These are phyloP conservation scores for Tipula lateralis DNA, from an alignment of 2,888 invertebrate genomes.

Conservation along the genomic window DNA sequence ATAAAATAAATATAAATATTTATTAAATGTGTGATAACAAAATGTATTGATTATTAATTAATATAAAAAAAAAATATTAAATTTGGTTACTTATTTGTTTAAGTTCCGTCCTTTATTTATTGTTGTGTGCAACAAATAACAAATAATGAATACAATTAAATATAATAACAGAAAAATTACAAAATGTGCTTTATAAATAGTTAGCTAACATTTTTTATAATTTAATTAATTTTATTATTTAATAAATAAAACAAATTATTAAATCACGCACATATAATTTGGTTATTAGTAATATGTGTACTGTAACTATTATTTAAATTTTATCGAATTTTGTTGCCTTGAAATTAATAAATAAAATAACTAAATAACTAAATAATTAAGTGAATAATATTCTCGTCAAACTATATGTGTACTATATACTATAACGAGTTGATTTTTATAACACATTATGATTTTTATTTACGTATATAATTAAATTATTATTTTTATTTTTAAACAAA, in stretches of 20 bases:
- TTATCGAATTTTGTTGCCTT: constrained; percentile 14
- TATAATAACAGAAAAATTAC: not conserved
- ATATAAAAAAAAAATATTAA: not conserved
- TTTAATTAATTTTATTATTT: not conserved
- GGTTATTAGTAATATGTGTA: not conserved
- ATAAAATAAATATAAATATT: constrained; percentile 11
- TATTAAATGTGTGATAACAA: constrained; percentile 14
- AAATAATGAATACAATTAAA: not conserved
- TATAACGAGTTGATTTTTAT: not conserved
- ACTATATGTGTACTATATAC: not conserved
- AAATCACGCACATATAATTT: not conserved
- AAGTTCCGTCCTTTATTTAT: not conserved
- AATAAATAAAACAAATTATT: not conserved
- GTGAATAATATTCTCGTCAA: not conserved
- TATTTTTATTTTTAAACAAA: too few species aligned
- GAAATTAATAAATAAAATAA: not conserved
- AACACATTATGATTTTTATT: not conserved
- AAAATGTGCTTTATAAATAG: constrained; percentile 11
- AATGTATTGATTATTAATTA: not conserved
- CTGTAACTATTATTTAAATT: not conserved
- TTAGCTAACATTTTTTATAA: not conserved
- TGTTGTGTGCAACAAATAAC: not conserved
- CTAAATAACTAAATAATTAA: not conserved
- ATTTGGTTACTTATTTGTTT: not conserved
- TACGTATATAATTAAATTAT: not conserved